Percentiles rank a stretch among this genome's conserved stretches.
Conservation (phyloP, 2,797 vertebrate genomes). For the Coregonus suidteri region DNA sequence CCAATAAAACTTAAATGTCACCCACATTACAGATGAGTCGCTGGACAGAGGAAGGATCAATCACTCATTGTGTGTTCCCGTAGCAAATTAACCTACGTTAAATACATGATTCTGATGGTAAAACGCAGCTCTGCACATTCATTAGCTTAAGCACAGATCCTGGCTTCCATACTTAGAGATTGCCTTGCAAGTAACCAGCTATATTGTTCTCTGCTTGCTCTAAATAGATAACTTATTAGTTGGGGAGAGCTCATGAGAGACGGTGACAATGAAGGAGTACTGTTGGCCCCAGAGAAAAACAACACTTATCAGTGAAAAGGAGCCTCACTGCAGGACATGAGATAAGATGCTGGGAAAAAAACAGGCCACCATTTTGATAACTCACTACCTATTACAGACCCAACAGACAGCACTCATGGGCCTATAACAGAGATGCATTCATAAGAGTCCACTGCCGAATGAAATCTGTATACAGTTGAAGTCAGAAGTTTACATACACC, state of each 20-base stretch:
- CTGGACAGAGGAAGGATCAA: conserved; percentile 44
- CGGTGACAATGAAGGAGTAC: not conserved
- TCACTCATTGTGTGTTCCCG: conserved; percentile 50
- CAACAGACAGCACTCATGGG: not conserved
- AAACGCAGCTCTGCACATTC: conserved; percentile 37
- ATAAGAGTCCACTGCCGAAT: not conserved
- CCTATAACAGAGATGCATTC: conserved; percentile 9
- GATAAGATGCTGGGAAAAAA: conserved; percentile 6
- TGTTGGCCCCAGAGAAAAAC: conserved; percentile 7
- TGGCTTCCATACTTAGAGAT: not conserved
- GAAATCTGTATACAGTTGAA: not conserved
- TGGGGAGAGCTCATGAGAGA: not conserved
- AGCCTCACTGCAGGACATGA: conserved; percentile 14
- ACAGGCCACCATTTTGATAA: conserved; percentile 14
- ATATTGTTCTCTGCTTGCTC: not conserved
- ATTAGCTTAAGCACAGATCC: conserved; percentile 26
- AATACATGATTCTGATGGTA: conserved; percentile 54
- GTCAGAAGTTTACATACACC: no score
- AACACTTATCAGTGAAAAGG: not conserved
- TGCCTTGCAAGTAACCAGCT: not conserved
- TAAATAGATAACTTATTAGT: not conserved
- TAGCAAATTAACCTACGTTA: conserved; percentile 67
- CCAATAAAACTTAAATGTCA: conserved; percentile 60
- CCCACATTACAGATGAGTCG: conserved; percentile 53
- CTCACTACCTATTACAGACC: not conserved